A percentile compares a stretch with the other conserved stretches of the same genome.
Conservation (phyloP, 2,113 vertebrate species). For the Sclerurus mexicanus region DNA sequence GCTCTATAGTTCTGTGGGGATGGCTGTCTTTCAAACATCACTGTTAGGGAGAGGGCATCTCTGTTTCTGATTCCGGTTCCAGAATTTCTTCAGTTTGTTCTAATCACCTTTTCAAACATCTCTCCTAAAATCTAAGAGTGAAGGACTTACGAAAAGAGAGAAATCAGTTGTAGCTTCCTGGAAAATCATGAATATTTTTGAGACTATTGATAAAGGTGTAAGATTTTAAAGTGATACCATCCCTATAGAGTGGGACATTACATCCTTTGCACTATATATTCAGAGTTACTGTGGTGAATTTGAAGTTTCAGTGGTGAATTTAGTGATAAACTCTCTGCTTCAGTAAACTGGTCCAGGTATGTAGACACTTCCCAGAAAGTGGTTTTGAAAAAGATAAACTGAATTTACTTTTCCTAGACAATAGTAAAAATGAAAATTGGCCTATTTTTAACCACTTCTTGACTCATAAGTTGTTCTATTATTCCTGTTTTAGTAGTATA, state of each 20-base stretch:
- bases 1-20: not conserved
- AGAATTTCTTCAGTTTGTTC: not conserved
- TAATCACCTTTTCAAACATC: not conserved
- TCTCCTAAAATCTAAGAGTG: not conserved
- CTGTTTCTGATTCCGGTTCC: not conserved
- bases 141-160: not conserved
- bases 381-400: not conserved
- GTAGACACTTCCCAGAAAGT: not conserved
- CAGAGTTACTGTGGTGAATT: not conserved
- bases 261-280: not conserved
- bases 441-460: not conserved
- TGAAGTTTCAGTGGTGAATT: not conserved
- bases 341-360: not conserved
- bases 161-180: not conserved
- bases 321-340: not conserved
- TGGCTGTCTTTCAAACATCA: not conserved
- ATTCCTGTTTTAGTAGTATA: not conserved
- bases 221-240: not conserved
- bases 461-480: not conserved
- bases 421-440: not conserved
- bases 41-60: not conserved
- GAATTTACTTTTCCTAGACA: not conserved
- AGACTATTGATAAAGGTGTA: not conserved
- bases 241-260: not conserved
- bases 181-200: not conserved